phyloP scores from a whole-genome alignment of 2,797 vertebrate species.

The Lophotriccus pileatus region DNA sequence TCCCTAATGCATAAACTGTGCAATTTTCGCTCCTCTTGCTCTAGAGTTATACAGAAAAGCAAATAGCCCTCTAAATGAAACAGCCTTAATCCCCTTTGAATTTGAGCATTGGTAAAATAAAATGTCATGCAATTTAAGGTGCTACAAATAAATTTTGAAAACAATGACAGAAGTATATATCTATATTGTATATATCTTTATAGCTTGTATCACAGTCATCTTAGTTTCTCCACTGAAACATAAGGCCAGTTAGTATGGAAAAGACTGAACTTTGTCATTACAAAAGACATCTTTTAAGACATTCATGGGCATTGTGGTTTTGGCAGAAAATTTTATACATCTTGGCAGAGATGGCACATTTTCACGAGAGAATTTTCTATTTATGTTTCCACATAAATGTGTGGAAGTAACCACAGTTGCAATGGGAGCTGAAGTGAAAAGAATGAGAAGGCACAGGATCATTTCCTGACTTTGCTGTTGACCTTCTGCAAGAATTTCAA shows the following conservation, averaged over 20 bases:
- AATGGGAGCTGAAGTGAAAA: background rate
- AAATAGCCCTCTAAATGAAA: background rate
- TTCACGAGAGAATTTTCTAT: background rate
- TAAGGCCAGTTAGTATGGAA: background rate
- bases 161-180: background rate
- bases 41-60: background rate
- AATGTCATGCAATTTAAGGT: background rate
- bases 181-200: background rate
- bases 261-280: background rate
- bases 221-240: slow-evolving; percentile 15
- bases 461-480: background rate
- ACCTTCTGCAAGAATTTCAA: background rate
- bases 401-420: background rate
- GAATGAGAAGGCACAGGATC: background rate
- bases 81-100: background rate
- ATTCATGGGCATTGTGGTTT: background rate
- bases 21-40: background rate
- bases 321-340: background rate
- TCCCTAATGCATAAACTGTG: background rate
- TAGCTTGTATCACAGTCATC: slow-evolving; percentile 34
- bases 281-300: background rate
- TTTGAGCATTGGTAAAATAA: background rate
- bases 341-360: background rate
- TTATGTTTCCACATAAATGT: background rate
- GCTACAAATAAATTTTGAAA: background rate